Evolutionary conservation across 2,113 vertebrate species (phyloP).

Genomic region (Podarcis muralis): DNA sequence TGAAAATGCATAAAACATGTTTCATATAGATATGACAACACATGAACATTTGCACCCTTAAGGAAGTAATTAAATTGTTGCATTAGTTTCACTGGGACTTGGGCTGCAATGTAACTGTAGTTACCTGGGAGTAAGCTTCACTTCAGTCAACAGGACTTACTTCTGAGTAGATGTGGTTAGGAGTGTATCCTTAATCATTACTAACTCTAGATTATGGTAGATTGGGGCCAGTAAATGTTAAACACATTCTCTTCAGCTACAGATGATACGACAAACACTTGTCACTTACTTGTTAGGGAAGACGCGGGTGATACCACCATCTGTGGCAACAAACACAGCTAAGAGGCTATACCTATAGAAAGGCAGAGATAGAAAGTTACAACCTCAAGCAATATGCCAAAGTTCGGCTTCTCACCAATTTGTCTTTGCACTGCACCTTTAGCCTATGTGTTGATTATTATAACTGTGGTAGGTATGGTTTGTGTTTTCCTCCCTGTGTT

Average conservation of each 20-base stretch:
- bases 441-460: background rate
- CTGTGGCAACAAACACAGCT: slow-evolving; percentile 94
- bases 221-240: background rate
- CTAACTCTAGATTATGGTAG: background rate
- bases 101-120: background rate
- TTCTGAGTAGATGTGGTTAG: too few species aligned
- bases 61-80: background rate
- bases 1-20: background rate
- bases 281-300: slow-evolving; percentile 96
- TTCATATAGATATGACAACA: background rate
- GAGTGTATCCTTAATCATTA: background rate
- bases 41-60: background rate
- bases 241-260: too few species aligned
- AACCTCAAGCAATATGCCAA: fast-evolving
- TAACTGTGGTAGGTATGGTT: too few species aligned
- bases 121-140: background rate
- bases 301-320: slow-evolving; percentile 93
- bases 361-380: background rate
- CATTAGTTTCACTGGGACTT: background rate
- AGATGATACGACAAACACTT: background rate
- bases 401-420: background rate
- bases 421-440: background rate
- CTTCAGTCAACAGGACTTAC: background rate
- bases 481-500: too few species aligned
- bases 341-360: slow-evolving; percentile 90